Evolutionary conservation across 2,888 invertebrate genomes (phyloP), one percentile per base, ranked within the genome.

Genomic region (Pseudeuparius sepicola): DNA sequence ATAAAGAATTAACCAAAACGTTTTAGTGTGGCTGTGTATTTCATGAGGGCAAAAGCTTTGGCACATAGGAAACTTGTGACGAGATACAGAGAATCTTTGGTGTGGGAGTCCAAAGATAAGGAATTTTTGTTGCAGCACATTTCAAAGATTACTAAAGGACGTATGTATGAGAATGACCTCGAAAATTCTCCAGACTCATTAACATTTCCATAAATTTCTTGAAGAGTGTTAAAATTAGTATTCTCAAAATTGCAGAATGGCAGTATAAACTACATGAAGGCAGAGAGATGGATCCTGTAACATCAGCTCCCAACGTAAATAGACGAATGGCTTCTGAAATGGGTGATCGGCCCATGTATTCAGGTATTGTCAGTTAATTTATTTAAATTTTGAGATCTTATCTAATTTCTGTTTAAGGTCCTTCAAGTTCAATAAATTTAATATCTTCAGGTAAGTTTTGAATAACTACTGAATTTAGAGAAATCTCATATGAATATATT

Each of bases 51-150:
- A 0, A 67, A 70, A 36, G 71, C 77, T 0, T 56, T 60, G 1
- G 78, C 78, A 2, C 74, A 75, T 50, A 68, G 64, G 31, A 63
- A 67, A 31, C 71, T 74, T 68, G 76, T 76, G 36, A 57, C 58
- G 28, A 63, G 76, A 34, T 62, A 80, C 40, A 65, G 75, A 1
- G 70, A 71, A 35, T 76, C 80, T 75, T 59, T 80, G 45, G 59
- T 70, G 27, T 63, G 76, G 48, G 76, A 78, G 49, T 71, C 77
- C 1, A 71, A 71, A 51, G 81, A 82, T 51, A 81, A 79, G 56
- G 75, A 79, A 52, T 80, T 75, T 61, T 63, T 80, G 36, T 64
- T 80, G 14, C 59, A 66, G 28, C 71, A 71, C 53, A 76, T 79
- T 44, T 60, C 70, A 9, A 69, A 69, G 48, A 68, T 75, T 9